Conservation (phyloP, 2,888 invertebrate genomes). For the Macrosiphum euphorbiae region DNA sequence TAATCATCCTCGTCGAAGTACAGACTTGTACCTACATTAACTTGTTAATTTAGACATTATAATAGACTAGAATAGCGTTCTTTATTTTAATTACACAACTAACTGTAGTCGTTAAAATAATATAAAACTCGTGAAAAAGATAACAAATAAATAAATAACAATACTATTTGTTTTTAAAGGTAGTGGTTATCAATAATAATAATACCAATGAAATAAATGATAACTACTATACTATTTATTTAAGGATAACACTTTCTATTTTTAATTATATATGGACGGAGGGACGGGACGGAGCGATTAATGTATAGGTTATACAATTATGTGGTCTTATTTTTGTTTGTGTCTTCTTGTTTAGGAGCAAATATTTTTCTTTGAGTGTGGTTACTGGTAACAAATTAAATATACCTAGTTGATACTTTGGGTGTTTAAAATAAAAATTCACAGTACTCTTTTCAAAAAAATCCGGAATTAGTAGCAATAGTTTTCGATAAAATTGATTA, state of each 20-base stretch:
- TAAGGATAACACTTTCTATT: neutral
- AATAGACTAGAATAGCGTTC: neutral
- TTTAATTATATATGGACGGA: neutral
- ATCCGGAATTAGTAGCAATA: neutral
- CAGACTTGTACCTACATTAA: neutral
- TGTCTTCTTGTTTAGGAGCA: neutral
- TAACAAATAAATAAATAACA: neutral
- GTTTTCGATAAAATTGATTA: neutral
- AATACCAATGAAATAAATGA: neutral
- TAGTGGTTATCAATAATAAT: neutral
- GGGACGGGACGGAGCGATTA: neutral
- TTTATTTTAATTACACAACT: slow-evolving; percentile 13
- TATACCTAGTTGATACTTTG: neutral
- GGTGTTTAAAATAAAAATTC: neutral
- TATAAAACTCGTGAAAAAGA: neutral
- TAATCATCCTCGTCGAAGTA: neutral
- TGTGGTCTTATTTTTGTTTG: neutral
- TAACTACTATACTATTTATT: neutral
- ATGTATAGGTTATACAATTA: neutral
- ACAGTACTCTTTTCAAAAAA: neutral
- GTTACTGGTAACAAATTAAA: neutral
- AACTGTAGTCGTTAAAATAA: neutral
- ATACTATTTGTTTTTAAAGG: neutral
- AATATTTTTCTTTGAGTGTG: neutral
- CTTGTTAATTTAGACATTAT: neutral